These are phyloP conservation scores for Leuciscus idus DNA, from an alignment of 2,113 vertebrate species.

Conservation along the genomic window DNA sequence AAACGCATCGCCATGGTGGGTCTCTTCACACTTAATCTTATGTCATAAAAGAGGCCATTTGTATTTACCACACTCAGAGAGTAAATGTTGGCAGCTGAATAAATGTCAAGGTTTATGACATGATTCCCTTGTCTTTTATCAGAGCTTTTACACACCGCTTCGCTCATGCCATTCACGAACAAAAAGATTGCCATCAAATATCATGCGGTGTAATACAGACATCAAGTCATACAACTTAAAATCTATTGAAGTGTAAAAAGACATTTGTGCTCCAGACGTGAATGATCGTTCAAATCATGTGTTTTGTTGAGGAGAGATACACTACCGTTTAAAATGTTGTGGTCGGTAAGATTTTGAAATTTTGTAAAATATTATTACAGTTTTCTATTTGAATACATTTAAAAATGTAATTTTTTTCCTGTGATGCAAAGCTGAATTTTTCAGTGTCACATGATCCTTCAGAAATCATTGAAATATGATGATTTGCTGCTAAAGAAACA, in stretches of 20 bases:
- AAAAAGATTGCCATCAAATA: background rate
- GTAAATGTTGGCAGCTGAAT: constrained; percentile 12
- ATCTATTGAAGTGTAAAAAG: background rate
- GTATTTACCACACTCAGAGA: background rate
- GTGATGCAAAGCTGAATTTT: too few relatives aligned
- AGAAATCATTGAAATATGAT: too few relatives aligned
- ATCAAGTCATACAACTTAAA: background rate
- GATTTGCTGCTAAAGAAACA: too few relatives aligned
- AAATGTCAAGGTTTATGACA: constrained; percentile 30
- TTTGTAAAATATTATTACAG: too few relatives aligned
- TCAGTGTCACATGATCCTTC: too few relatives aligned
- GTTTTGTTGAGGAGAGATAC: too few relatives aligned
- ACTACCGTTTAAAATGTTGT: too few relatives aligned
- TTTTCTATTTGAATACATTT: too few relatives aligned
- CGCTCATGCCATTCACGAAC: background rate
- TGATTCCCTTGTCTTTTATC: background rate
- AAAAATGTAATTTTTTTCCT: too few relatives aligned
- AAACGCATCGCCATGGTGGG: background rate
- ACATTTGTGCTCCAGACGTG: too few relatives aligned
- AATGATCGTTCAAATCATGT: too few relatives aligned
- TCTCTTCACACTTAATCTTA: background rate
- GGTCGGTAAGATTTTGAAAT: too few relatives aligned
- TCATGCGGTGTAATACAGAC: background rate
- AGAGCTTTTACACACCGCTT: background rate
- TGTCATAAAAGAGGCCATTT: background rate